Percentiles rank a stretch among this genome's conserved stretches.
These are phyloP conservation scores for Diglossa brunneiventris DNA, from an alignment of 2,113 vertebrate species.

Conservation along the genomic window DNA sequence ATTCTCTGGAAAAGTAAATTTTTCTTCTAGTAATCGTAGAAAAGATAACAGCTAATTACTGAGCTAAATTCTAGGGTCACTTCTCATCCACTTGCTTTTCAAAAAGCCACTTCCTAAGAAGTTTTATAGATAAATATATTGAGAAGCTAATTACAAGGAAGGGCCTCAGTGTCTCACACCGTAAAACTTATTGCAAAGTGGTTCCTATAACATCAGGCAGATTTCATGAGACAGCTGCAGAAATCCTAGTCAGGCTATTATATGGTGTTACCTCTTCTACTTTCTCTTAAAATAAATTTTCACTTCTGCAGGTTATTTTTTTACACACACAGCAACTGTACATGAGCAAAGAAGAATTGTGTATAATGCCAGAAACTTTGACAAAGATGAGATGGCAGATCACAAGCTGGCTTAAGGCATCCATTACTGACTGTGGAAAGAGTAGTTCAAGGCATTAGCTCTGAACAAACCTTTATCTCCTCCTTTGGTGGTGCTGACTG, in stretches of 20 bases:
- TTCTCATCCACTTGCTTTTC: not conserved
- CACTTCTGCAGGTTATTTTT: not conserved
- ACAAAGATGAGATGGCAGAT: slow-evolving; percentile 29
- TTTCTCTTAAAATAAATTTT: not conserved
- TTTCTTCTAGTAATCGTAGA: not conserved
- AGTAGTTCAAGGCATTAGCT: slow-evolving; percentile 8
- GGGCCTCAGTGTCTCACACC: not conserved
- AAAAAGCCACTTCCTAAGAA: not conserved
- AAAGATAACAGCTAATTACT: not conserved
- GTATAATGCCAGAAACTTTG: slow-evolving; percentile 12
- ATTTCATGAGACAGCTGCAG: not conserved
- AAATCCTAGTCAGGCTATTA: not conserved
- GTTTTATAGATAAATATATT: not conserved
- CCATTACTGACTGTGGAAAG: not conserved
- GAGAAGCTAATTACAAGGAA: not conserved
- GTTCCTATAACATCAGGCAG: not conserved
- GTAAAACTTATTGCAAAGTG: not conserved
- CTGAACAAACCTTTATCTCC: slow-evolving; percentile 56
- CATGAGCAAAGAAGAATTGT: not conserved
- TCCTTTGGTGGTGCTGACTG: slow-evolving; percentile 37
- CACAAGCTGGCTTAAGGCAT: slow-evolving; percentile 18
- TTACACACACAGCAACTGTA: not conserved
- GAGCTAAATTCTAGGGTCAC: not conserved
- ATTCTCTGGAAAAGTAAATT: not conserved
- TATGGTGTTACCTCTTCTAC: not conserved